phyloP scores from a whole-genome alignment of 2,888 invertebrate species.

The Papilio protenor region DNA sequence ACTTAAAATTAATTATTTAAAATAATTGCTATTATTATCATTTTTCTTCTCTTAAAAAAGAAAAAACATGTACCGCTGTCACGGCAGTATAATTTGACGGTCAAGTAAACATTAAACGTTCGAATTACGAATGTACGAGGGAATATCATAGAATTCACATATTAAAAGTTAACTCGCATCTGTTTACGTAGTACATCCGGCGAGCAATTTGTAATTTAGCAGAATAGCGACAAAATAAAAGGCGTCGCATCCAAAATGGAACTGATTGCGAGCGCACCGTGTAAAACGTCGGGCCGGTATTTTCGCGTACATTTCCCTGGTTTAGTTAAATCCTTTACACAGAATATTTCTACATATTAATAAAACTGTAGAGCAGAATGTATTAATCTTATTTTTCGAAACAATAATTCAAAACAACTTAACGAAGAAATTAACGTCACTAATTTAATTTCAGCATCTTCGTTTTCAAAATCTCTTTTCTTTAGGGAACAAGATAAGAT shows the following conservation, averaged over 20 bases:
- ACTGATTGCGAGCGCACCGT: slow-evolving; percentile 32
- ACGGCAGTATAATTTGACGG: no score
- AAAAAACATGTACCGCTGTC: no score
- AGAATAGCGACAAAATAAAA: slow-evolving; percentile 37
- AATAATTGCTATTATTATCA: no score
- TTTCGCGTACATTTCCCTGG: slow-evolving; percentile 26
- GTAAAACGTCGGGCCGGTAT: slow-evolving; percentile 27
- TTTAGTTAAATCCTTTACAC: slow-evolving; percentile 22
- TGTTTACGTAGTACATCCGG: slow-evolving; percentile 22
- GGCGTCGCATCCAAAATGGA: slow-evolving; percentile 23
- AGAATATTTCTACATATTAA: slow-evolving; percentile 4
- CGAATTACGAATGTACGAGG: not conserved
- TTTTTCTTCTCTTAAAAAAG: no score
- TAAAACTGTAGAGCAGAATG: not conserved
- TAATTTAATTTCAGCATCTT: not conserved
- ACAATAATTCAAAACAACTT: not conserved
- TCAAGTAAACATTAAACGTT: not conserved
- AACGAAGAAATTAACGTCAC: not conserved
- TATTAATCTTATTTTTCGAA: not conserved
- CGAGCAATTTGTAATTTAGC: slow-evolving; percentile 37
- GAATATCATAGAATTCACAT: not conserved
- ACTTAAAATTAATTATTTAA: not conserved
- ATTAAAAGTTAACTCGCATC: slow-evolving; percentile 28
- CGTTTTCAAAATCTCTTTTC: not conserved
- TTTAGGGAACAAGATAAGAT: not conserved